Base-by-base conservation (phyloP, 2,113 vertebrate species). In the Dipodomys ordii region DNA sequence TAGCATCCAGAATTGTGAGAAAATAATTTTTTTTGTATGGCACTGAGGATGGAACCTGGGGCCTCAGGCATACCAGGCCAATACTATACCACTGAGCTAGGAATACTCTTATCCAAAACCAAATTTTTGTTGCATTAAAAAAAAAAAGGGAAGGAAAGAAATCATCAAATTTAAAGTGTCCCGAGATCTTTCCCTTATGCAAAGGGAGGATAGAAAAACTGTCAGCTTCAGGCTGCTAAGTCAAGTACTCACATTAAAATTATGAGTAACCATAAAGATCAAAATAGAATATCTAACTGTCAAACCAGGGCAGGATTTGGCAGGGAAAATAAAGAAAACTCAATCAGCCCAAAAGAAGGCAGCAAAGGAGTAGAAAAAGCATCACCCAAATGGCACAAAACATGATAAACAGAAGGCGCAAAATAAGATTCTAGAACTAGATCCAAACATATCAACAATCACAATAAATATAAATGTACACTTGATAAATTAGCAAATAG, bases 391-490 rank as follows among this genome's bases (percentile, higher is more conserved):
- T n/a, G 39, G 60, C 72, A 86, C 87, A 76, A 69, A 39, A 15
- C 39, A 68, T 20, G 35, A 92, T 39, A 77, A 78, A 86, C 16
- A 88, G 53, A 92, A 46, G 64, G 2, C 35, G 72, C n/a, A 76
- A 94, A 92, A 78, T 69, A 93, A 87, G n/a, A 84, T 46, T 22
- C 82, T 2, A 83, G 83, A 92, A 92, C 94, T 35, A 85, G 82
- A 95, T 64, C 22, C 62, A 73, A 88, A 20, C 22, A 64, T 65
- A 87, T 88, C 28, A 76, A 65, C 62, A 69, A 94, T 64, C 72
- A 91, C 87, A 94, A 91, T 93, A 95, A 95, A 93, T 91, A 92
- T 95, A 91, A 94, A 94, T 57, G 68, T 87, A 86, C 72, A 94
- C 62, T 83, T 80, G 62, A 83, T 35, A 67, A 91, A 53, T 60